Evolutionary conservation across 2,888 invertebrate genomes (phyloP), one percentile per base, ranked within the genome.

Genomic region (Hoplodrina blanda): DNA sequence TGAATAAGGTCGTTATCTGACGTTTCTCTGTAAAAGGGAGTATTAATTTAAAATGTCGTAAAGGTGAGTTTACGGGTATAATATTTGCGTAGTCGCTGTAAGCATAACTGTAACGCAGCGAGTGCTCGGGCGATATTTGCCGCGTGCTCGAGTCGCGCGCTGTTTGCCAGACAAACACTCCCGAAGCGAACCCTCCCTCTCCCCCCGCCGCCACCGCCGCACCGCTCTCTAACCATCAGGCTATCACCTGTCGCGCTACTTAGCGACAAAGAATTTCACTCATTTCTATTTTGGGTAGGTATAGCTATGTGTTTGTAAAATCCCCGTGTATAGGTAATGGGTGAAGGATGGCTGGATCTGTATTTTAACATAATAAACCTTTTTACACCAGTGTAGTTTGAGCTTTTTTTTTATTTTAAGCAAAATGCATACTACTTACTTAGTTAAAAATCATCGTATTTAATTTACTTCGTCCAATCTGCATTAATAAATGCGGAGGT

Each of bases 91-190:
- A 81, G 85, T 84, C 85, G 82, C 88, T 89, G 90, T 89, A 88
- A 88, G 87, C 85, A 88, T 85, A 88, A 85, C 82, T 83, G 84
- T 82, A 80, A 83, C 84, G 77, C 88, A 89, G 88, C 89, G 89
- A 93, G 93, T 90, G 91, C 89, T 90, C 84, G 82, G 90, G 89
- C 87, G 89, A 92, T 94, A 92, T 94, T 94, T 93, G 92, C 92
- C 89, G 89, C 91, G 85, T 88, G 83, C 91, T 93, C 90, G 89
- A 92, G 88, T 82, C 87, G 87, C 86, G 88, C 87, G 84, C 88
- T 94, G 91, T 95, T 94, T 94, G 91, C 89, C 82, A 73, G 85
- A 87, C 91, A 94, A 93, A 94, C 91, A 93, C 88, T 87, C 80
- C 62, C 50, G 66, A 66, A 69, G 69, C 69, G 65, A 72, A 67